Base-by-base conservation (phyloP, 2,888 invertebrate species). In the Drosophila lutescens region DNA sequence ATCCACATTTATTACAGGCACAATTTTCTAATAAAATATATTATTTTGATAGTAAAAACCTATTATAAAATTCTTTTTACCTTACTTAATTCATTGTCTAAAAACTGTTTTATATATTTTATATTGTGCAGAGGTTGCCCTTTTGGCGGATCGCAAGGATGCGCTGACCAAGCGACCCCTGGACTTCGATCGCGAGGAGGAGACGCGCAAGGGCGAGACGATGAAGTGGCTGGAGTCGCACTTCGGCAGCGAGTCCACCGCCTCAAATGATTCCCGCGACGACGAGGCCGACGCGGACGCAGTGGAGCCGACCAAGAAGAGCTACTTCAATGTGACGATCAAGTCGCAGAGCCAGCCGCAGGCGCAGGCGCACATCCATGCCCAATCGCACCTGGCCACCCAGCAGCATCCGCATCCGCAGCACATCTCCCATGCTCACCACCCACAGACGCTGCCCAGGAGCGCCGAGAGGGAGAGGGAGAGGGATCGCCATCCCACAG, bases 221-320 rank as follows among this genome's bases (percentile, higher is more conserved):
- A 97, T 96, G 74, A 97, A 97, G 92, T 97, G 97, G 97, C 93
- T 97, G 58, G 97, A 97, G 89, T 96, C 96, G 88, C 97, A 98
- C 91, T 97, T 98, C 90, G 97, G 97, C 55, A 96, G 96, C 90
- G 97, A 97, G 74, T 96, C 96, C 2, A 94, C 95, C 13, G 96
- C 96, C 0, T 96, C 96, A 0, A 96, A 96, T 12, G 92, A 91
- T 53, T 92, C 92, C 0, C 90, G 91, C 6, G 92, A 92, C 43
- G 92, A 95, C 9, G 91, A 91, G 57, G 79, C 85, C 38, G 91
- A 90, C 46, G 83, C 80, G n/a, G 90, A 90, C 34, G 30, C 30
- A 0, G 94, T 93, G 86, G 95, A 93, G 76, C 94, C 94, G 77
- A 94, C 94, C 10, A 95, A 95, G 79, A 95, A 95, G 50, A 94